Base-by-base conservation (phyloP, 2,888 invertebrate genomes). In the Brachyopa scutellaris region DNA sequence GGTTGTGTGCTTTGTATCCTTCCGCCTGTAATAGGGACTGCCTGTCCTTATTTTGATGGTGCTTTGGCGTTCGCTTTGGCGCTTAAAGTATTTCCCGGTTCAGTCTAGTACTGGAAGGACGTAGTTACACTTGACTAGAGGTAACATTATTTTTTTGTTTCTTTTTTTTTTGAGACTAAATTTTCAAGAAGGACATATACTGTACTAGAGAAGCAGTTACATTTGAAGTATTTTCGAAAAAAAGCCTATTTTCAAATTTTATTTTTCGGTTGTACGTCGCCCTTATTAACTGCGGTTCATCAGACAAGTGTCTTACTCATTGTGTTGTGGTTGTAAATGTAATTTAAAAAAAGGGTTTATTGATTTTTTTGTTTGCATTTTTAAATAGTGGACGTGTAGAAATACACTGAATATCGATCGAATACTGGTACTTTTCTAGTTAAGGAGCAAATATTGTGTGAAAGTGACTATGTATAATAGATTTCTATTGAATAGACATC, bases 11-110 rank as follows among this genome's bases (percentile, higher is more conserved):
- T n/a, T n/a, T 70, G 64, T 70, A 64, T 76, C 70, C 76, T 70
- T 76, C 59, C 59, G 26, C 57, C 59, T 51, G 53, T 13, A 33
- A 51, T 61, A 40, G 57, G 57, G 42, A 42, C 26, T 8, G 53
- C 33, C 23, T 42, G 53, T 21, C 29, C 73, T 73, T 8, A 23
- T 59, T 26, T 36, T 45, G 26, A 69, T 38, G 64, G 76, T 66
- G 23, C 76, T 82, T 76, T 76, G 51, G 29, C 64, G 70, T 59
- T 70, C 61, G 23, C 76, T 82, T 76, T 76, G 51, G 29, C 64
- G 70, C 64, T 70, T 70, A 47, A 76, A 45, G 47, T 70, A 64
- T 70, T 64, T 70, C 57, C 70, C 64, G 64, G 51, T 70, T 76
- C 55, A 76, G 70, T 76, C 53, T 57, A 62, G 42, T 40, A 29